Base-by-base conservation (phyloP, 2,797 vertebrate species). In the Epinephelus malabaricus region DNA sequence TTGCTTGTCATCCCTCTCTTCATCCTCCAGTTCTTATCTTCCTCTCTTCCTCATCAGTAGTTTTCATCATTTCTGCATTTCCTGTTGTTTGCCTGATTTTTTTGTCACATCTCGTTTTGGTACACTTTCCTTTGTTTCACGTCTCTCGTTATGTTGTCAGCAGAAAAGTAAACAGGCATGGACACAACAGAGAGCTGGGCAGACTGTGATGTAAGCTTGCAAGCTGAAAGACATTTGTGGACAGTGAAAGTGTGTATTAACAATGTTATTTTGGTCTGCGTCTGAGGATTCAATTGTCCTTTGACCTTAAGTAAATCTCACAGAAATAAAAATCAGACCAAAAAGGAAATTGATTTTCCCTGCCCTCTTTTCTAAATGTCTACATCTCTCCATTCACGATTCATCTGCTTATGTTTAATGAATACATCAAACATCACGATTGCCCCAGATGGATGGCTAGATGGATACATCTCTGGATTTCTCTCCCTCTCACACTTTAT, bases 401-500 rank as follows among this genome's bases (percentile, higher is more conserved):
- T 74, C 38, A 23, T 78, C 6, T 54, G 13, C 6, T 9, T 60
- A 78, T 81, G 64, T 84, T 81, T 79, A 54, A 88, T 82, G 53
- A 56, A 47, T 47, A 40, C 19, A 61, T 72, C 59, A 46, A 71
- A 83, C 68, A 60, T 56, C 49, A 46, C 15, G 38, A 45, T 72
- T n/a, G 1, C 66, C 56, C 51, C 23, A 62, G 61, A 65, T 27
- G 40, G 75, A 62, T 45, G 11, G 46, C 54, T 50, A 25, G 7
- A 68, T 38, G 54, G 46, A 71, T 71, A 63, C 30, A 74, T 83
- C 83, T 85, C 38, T 81, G 67, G 17, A 78, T 85, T 76, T 77
- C 55, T 73, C 69, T 81, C 68, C 69, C 73, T 61, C 73, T 84
- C 55, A 40, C 82, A 80, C 82, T 84, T 78, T 78, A 76, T 80